Percentiles rank a stretch among this genome's conserved stretches.
phyloP scores from a whole-genome alignment of 2,888 invertebrate genomes.

The Dione vanillae region DNA sequence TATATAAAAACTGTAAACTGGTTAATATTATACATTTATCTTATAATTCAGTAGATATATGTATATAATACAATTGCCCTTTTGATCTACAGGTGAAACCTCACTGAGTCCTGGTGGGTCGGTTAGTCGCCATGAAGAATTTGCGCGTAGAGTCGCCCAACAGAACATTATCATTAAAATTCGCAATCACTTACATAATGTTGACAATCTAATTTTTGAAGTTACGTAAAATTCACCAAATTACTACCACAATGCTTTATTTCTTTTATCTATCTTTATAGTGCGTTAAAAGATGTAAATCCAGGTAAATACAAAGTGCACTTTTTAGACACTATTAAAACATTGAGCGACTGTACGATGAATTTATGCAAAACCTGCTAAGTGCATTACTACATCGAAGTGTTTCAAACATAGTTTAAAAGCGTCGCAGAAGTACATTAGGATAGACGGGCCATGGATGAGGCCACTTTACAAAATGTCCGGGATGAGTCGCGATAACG shows the following conservation, averaged over 20 bases:
- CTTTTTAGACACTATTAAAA: conserved; percentile 40
- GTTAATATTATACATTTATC: too few species aligned
- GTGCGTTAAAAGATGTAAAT: conserved; percentile 30
- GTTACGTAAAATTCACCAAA: conserved; percentile 26
- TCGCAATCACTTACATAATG: conserved; percentile 53
- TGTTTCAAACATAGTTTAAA: conserved; percentile 64
- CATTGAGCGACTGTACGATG: conserved; percentile 39
- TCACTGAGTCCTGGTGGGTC: conserved; percentile 71
- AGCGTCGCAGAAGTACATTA: conserved; percentile 59
- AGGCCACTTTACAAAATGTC: conserved; percentile 83
- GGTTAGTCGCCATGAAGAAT: conserved; percentile 36
- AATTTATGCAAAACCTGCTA: conserved; percentile 59
- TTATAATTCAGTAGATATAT: neutral
- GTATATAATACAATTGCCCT: conserved; percentile 26
- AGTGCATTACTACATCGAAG: conserved; percentile 68
- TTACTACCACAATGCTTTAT: conserved; percentile 16
- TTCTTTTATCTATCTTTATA: conserved; percentile 14
- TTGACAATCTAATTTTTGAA: conserved; percentile 28
- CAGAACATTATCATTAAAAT: conserved; percentile 43
- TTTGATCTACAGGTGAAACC: conserved; percentile 70
- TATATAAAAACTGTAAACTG: neutral
- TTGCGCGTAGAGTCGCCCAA: conserved; percentile 42
- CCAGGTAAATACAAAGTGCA: conserved; percentile 34
- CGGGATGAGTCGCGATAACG: conserved; percentile 83
- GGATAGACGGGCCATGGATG: conserved; percentile 66